phyloP scores from a whole-genome alignment of 2,113 vertebrate species.

The Entelurus aequoreus region DNA sequence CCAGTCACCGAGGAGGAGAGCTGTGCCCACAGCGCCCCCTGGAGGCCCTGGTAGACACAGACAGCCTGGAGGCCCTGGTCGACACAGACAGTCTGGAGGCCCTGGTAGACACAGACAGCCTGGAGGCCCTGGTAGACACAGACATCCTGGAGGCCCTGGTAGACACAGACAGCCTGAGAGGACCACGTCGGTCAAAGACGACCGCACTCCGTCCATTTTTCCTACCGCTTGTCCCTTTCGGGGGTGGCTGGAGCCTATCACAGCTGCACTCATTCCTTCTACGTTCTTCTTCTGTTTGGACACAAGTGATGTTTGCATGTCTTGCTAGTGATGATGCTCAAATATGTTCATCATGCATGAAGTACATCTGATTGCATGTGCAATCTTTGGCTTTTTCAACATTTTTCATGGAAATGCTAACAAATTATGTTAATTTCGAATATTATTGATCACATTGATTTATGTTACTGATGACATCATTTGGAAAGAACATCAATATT shows the following conservation, averaged over 20 bases:
- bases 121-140: slow-evolving; percentile 65
- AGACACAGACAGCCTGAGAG: slow-evolving; percentile 29
- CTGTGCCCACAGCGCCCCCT: slow-evolving; percentile 39
- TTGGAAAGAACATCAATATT: slow-evolving; percentile 1
- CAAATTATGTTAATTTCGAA: neutral
- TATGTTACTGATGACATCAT: neutral
- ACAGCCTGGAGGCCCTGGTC: slow-evolving; percentile 1
- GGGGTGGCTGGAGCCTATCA: too few species aligned
- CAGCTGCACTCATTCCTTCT: too few species aligned
- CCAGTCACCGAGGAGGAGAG: slow-evolving; percentile 42
- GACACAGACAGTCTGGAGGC: slow-evolving; percentile 50
- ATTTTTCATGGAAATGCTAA: too few species aligned
- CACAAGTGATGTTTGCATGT: too few species aligned
- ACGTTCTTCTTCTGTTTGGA: neutral
- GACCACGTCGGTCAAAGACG: slow-evolving; percentile 30
- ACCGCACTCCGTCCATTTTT: neutral
- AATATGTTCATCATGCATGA: too few species aligned
- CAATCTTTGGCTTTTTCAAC: too few species aligned
- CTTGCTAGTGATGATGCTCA: too few species aligned
- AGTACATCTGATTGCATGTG: too few species aligned
- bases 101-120: slow-evolving; percentile 43
- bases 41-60: slow-evolving; percentile 60
- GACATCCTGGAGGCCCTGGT: slow-evolving; percentile 60
- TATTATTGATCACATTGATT: slow-evolving; percentile 4
- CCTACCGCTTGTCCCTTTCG: too few species aligned